Conservation (phyloP, 1,140 invertebrate genomes). For the Parasteatoda tepidariorum region DNA sequence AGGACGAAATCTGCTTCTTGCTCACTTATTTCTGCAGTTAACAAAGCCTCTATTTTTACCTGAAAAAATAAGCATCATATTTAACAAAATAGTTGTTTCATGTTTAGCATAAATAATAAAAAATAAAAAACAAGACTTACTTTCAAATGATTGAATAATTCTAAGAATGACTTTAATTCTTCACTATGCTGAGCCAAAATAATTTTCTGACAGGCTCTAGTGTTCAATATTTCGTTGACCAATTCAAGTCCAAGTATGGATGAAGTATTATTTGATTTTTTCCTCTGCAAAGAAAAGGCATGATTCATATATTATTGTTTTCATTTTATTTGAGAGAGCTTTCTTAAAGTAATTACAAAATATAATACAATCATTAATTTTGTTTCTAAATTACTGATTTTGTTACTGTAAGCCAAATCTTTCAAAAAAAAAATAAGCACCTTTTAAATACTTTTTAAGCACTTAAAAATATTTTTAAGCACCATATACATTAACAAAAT, state of each 20-base stretch:
- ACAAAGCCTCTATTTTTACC: not conserved
- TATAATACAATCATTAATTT: too few species aligned
- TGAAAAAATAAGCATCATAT: not conserved
- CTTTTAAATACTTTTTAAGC: too few species aligned
- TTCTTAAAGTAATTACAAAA: not conserved
- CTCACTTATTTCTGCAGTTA: not conserved
- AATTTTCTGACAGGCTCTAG: slow-evolving; percentile 6
- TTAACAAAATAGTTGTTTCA: not conserved
- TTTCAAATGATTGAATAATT: not conserved
- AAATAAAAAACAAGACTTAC: not conserved
- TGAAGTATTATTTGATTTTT: not conserved
- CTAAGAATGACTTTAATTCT: not conserved
- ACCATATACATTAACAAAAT: too few species aligned
- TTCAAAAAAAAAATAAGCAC: too few species aligned
- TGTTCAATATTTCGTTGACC: not conserved
- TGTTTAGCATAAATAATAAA: not conserved
- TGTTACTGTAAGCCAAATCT: not conserved
- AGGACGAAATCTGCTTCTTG: not conserved
- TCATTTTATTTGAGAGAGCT: not conserved
- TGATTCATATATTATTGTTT: not conserved
- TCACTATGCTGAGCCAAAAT: not conserved
- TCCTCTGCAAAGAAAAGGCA: too few species aligned
- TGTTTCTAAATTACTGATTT: not conserved
- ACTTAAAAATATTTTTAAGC: too few species aligned
- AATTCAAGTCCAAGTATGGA: not conserved